Base-by-base conservation (phyloP, 2,888 invertebrate species). In the Catocala nupta region DNA sequence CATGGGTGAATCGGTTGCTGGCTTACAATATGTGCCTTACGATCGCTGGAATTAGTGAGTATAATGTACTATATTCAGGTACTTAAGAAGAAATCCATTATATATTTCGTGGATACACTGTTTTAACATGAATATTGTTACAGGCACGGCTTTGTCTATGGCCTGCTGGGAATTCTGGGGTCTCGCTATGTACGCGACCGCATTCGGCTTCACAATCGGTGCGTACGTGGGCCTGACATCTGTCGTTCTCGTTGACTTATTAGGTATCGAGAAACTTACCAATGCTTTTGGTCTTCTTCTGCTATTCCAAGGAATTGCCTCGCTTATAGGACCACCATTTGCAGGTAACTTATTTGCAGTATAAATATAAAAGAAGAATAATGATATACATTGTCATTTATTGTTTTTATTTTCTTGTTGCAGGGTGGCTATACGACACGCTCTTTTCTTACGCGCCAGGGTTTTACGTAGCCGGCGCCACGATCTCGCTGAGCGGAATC, bases 201-300 rank as follows among this genome's bases (percentile, higher is more conserved):
- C 96, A 9, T 99, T 97, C 86, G 99, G 99, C 57, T 97, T 98
- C 82, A 97, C 98, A 13, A 98, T 98, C 81, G 98, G 99, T 73
- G 99, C 99, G 63, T 99, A 99, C 88, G 99, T 99, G 53, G 98
- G 99, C n/a, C 95, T 99, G 56, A 99, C 99, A 4, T 99, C 99
- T 25, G 99, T 99, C 58, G 98, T 99, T 71, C 95, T 99, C 64
- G 99, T 99, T 34, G 99, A 99, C 90, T 95, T 99, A 48, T 94
- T 99, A 57, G 99, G 99, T n/a, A 93, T 99, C 73, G 98, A 98
- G 73, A 97, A 96, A 83, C 94, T 99, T 59, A 99, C 99, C n/a
- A 99, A 98, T 89, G 98, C 99, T 33, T 99, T 99, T 90, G 99
- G 99, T 7, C 93, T 99, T 45, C 95, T 99, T 56, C 92, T 99